Base-by-base conservation (phyloP, 2,888 invertebrate species). In the Hedya salicella region DNA sequence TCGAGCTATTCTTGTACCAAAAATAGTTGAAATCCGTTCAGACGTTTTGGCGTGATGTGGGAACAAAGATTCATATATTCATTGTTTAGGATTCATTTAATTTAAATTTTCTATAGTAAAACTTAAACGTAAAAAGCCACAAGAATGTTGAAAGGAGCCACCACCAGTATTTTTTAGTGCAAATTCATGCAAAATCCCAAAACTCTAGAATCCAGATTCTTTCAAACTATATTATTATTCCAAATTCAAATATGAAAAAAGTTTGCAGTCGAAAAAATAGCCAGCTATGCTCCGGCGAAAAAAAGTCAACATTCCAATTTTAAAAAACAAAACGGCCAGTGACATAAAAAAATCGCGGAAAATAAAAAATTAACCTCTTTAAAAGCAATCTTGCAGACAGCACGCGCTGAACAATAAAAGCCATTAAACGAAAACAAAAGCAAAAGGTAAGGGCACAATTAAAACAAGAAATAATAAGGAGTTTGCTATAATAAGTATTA, bases 381-480 rank as follows among this genome's bases (percentile, higher is more conserved):
- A 40, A 54, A 66, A 61, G 61, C 66, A 82, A 87, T 85, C 87
- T 87, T 85, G 79, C 83, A 84, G 83, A 85, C 80, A 86, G 87
- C 91, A 89, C 91, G 88, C 91, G 87, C 76, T 83, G 80, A 75
- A 75, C 90, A 91, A 91, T 91, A 87, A 87, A 86, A 86, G 83
- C 91, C 91, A 92, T 92, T 92, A 91, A 91, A 79, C 79, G 76
- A 77, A 84, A 89, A 92, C 91, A 91, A 92, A 90, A 86, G 88
- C 85, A 89, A 91, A 91, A 88, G 88, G 87, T 89, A 91, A 91
- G 91, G 84, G 88, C 83, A 89, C 91, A 92, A 92, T 92, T 92
- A 91, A 91, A 90, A 89, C 89, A 91, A 90, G 89, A 91, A 91
- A 89, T 91, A 91, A 91, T 91, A 91, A 91, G 89, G 91, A 90